phyloP scores from a whole-genome alignment of 2,888 invertebrate genomes.

The Caenorhabditis zanzibari region DNA sequence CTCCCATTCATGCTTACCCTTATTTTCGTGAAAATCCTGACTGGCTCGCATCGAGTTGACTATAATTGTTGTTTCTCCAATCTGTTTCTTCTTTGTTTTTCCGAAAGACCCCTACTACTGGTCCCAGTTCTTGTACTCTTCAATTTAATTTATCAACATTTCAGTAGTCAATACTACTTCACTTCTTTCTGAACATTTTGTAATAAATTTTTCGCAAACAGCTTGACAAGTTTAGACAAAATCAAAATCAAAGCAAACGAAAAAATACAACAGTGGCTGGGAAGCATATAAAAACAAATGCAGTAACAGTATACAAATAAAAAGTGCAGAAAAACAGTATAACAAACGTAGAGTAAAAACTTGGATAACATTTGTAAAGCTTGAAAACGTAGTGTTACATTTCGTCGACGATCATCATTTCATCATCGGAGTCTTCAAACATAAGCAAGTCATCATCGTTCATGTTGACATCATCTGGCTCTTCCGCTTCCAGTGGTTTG shows the following conservation, averaged over 20 bases:
- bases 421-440: neutral
- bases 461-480: neutral
- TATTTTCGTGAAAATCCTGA: conserved; percentile 14
- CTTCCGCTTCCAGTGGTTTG: conserved; percentile 1
- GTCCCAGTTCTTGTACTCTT: conserved; percentile 1
- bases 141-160: conserved; percentile 4
- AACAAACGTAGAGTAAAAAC: neutral
- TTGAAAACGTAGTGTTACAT: neutral
- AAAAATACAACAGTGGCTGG: neutral
- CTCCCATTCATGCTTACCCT: no score
- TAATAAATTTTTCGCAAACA: neutral
- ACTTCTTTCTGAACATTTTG: neutral
- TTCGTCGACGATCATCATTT: neutral
- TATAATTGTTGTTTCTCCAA: neutral
- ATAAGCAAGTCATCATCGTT: neutral
- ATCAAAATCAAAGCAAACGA: no score
- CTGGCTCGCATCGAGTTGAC: conserved; percentile 50
- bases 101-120: conserved; percentile 8
- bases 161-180: neutral
- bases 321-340: neutral
- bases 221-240: no score
- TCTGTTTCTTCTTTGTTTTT: conserved; percentile 7
- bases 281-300: neutral
- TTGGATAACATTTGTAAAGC: neutral
- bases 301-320: neutral